phyloP scores from a whole-genome alignment of 2,797 vertebrate genomes.

The Gallirallus australis region DNA sequence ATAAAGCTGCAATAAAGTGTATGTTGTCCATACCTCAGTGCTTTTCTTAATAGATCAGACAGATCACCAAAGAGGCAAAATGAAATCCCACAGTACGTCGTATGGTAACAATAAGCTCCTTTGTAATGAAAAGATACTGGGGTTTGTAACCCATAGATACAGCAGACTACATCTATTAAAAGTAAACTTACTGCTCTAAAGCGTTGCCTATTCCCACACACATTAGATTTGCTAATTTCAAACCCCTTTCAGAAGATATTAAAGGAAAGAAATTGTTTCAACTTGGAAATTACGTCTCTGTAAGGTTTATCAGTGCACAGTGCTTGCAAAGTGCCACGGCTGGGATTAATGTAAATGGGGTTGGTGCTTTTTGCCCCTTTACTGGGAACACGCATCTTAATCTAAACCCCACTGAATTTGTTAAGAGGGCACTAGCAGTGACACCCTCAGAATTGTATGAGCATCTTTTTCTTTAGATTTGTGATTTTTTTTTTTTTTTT shows the following conservation, averaged over 20 bases:
- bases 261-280: conserved; percentile 41
- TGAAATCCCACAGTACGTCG: conserved; percentile 55
- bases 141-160: conserved; percentile 31
- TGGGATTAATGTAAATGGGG: not conserved
- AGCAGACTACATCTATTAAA: conserved; percentile 60
- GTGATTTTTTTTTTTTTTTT: no score
- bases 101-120: conserved; percentile 50
- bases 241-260: conserved; percentile 49
- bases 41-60: conserved; percentile 61
- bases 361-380: not conserved
- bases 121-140: conserved; percentile 62
- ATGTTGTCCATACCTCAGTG: conserved; percentile 59
- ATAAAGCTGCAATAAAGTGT: conserved; percentile 45
- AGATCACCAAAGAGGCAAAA: conserved; percentile 55
- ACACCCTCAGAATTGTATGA: not conserved
- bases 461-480: not conserved
- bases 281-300: conserved; percentile 32
- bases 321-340: not conserved
- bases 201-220: conserved; percentile 53
- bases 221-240: conserved; percentile 55
- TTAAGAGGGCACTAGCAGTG: not conserved
- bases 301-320: not conserved
- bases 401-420: not conserved
- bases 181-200: conserved; percentile 49
- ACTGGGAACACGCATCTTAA: not conserved